phyloP scores from a whole-genome alignment of 2,797 vertebrate species.

The Furcifer pardalis region DNA sequence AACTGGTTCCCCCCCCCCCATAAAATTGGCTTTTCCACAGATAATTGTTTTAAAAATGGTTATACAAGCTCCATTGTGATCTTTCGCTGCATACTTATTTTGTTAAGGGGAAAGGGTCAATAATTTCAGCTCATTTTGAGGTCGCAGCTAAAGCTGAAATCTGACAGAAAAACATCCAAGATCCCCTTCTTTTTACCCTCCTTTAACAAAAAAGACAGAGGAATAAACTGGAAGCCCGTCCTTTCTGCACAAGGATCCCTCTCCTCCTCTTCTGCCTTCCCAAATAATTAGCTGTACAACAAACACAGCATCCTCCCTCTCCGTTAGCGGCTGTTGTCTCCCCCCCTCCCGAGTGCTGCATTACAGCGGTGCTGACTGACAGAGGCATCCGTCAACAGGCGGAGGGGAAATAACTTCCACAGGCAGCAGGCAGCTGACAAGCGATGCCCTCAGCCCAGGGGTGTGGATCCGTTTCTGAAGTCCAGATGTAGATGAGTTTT shows the following conservation, averaged over 20 bases:
- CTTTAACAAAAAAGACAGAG: slow-evolving; percentile 72
- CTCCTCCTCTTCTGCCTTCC: background rate
- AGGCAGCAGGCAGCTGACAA: too few species aligned
- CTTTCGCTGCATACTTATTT: too few species aligned
- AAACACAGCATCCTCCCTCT: slow-evolving; percentile 64
- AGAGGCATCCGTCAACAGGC: slow-evolving; percentile 53
- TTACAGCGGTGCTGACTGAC: slow-evolving; percentile 74
- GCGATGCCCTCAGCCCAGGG: background rate
- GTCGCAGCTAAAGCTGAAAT: too few species aligned
- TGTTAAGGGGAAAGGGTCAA: too few species aligned
- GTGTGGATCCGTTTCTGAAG: slow-evolving; percentile 25
- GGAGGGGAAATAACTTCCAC: too few species aligned
- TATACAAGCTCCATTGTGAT: too few species aligned
- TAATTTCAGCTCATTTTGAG: too few species aligned
- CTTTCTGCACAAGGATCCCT: slow-evolving; percentile 65
- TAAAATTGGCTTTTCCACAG: too few species aligned
- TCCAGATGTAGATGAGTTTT: slow-evolving; percentile 39
- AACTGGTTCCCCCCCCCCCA: too few species aligned
- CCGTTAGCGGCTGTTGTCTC: too few species aligned
- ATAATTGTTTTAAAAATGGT: too few species aligned
- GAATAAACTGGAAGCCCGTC: slow-evolving; percentile 86
- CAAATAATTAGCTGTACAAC: background rate
- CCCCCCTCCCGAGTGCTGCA: slow-evolving; percentile 75
- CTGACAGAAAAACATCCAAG: slow-evolving; percentile 13
- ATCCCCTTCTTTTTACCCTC: slow-evolving; percentile 42